These are phyloP conservation scores for Cetonia aurata DNA, from an alignment of 2,888 invertebrate genomes.

Conservation along the genomic window DNA sequence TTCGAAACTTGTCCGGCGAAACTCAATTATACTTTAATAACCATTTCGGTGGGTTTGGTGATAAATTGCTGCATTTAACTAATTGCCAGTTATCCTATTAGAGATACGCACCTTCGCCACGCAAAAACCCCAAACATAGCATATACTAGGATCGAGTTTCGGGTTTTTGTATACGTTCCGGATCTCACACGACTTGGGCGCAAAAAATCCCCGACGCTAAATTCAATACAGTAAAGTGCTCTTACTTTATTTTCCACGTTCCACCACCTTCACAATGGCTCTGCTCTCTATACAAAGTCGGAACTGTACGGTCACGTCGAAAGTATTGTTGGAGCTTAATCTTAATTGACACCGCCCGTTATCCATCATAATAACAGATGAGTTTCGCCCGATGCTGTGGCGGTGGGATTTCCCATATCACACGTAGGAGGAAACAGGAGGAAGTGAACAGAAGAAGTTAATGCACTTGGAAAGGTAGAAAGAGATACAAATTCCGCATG, in stretches of 20 bases:
- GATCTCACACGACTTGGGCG: conserved; percentile 54
- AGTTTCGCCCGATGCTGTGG: conserved; percentile 59
- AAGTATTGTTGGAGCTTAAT: conserved; percentile 67
- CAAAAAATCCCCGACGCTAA: conserved; percentile 63
- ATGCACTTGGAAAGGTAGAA: conserved; percentile 47
- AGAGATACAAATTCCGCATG: conserved; percentile 46
- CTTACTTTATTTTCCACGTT: conserved; percentile 48
- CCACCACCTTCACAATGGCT: conserved; percentile 37
- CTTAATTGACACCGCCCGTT: conserved; percentile 67
- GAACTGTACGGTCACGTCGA: conserved; percentile 54
- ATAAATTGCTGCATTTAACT: conserved; percentile 67
- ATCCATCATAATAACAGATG: conserved; percentile 66
- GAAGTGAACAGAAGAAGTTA: background rate
- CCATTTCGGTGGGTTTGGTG: conserved; percentile 59
- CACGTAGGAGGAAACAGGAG: background rate
- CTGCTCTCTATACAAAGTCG: conserved; percentile 43
- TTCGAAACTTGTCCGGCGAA: conserved; percentile 60
- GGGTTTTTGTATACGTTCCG: background rate
- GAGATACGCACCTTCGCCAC: conserved; percentile 57
- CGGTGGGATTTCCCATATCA: conserved; percentile 40
- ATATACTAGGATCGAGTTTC: background rate
- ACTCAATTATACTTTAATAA: conserved; percentile 66
- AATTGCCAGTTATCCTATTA: conserved; percentile 66
- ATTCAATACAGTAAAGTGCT: conserved; percentile 68
- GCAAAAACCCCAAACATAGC: conserved; percentile 29